phyloP scores from a whole-genome alignment of 2,888 invertebrate genomes.

The Spicauda simplicius region DNA sequence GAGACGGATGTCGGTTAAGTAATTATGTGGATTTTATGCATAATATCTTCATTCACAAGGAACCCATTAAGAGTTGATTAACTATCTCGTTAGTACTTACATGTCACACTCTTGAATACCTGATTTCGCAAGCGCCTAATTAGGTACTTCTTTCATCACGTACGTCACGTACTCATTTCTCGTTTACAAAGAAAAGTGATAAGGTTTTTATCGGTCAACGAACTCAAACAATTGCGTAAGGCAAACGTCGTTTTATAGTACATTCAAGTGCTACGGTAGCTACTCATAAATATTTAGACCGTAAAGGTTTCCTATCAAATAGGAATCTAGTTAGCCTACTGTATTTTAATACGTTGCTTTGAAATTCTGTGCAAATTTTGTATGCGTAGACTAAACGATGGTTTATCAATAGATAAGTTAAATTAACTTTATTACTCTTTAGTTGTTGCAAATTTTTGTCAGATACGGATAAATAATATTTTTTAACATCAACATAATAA shows the following conservation, averaged over 20 bases:
- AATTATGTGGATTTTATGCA: constrained; percentile 14
- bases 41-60: constrained; percentile 12
- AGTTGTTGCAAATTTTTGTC: no score
- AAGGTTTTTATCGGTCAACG: constrained; percentile 74
- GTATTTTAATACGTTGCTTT: constrained; percentile 21
- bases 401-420: constrained; percentile 10
- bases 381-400: constrained; percentile 4
- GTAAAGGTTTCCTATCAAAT: constrained; percentile 26
- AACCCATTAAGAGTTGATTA: constrained; percentile 15
- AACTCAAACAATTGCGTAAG: constrained; percentile 53
- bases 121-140: constrained; percentile 58
- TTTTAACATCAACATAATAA: no score
- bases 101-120: constrained; percentile 36
- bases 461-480: no score
- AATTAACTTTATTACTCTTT: constrained; percentile 1
- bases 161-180: constrained; percentile 60
- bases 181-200: constrained; percentile 71
- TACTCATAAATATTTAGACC: constrained; percentile 32
- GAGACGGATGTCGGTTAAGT: constrained; percentile 24
- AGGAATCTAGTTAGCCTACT: constrained; percentile 30
- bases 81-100: constrained; percentile 11
- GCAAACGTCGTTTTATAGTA: constrained; percentile 49
- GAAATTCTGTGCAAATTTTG: constrained; percentile 16
- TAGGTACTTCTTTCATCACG: constrained; percentile 63
- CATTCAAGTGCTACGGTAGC: constrained; percentile 29